Evolutionary conservation across 2,113 vertebrate species (phyloP), one percentile per base, ranked within the genome.

Genomic region (Pseudolaguvia tuberculata): DNA sequence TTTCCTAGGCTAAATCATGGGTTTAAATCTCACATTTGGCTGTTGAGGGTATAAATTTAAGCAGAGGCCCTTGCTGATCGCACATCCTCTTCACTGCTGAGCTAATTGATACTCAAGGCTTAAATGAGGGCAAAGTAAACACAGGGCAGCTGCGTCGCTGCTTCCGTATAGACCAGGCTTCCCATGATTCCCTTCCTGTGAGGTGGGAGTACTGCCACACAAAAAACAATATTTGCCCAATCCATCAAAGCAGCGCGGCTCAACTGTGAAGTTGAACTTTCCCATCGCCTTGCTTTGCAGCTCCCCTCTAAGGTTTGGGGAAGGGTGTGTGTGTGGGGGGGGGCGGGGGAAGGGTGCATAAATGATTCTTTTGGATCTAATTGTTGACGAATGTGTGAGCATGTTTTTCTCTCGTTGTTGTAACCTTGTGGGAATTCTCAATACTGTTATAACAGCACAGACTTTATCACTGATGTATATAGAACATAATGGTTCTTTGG

Each of bases 171-270:
- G 81, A 84, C 80, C 79, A 81, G 70, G 80, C 84, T 80, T 65
- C 72, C 79, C 81, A 81, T 84, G 79, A 85, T 85, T 68, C 82
- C 78, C 75, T 76, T 73, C 83, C 85, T 88, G 89, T 88, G 84
- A 83, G 83, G 83, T 80, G 76, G 58, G 70, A 84, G 85, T 82
- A 86, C 77, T 15, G 84, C 85, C 84, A 39, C 85, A 88, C 89
- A 91, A 88, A 88, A n/a, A 79, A 86, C 88, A 87, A 88, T 90
- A 89, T 92, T 92, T 91, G 88, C 88, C 87, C 87, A 89, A 87
- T 87, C 85, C 87, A 84, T 89, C 86, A 87, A 88, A 88, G 88
- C 88, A 87, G 86, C 58, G 86, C 84, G 83, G 78, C 58, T 81
- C 83, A 81, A 86, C 85, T 84, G 82, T 81, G 76, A 56, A 65